Evolutionary conservation across 2,113 vertebrate species (phyloP), one percentile per base, ranked within the genome.

Genomic region (Bos indicus): DNA sequence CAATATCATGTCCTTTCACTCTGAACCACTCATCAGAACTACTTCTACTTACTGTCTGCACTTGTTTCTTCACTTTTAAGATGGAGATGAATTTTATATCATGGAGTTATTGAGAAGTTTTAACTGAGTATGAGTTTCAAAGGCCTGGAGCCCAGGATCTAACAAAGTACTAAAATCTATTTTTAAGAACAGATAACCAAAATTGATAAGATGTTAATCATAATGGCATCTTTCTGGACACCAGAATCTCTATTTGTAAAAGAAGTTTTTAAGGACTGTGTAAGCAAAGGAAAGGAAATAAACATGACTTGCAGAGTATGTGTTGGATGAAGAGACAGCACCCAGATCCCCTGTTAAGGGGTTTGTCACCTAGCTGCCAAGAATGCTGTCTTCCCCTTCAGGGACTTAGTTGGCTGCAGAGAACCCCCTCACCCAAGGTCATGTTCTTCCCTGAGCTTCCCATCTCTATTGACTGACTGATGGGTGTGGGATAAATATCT

Each of bases 131-230:
- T 78, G 48, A 21, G 17, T 54, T 88, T 96, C 59, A 43, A 48
- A 90, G 13, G 6, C 51, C 7, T 19, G 4, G n/a, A 87, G 23
- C 19, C 62, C 25, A 52, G 74, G 28, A 83, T 51, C 23, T 88
- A 88, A 93, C 6, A 56, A 83, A 87, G 46, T 36, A 54, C n/a
- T 71, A 23, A 57, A 94, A 43, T 19, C 77, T 94, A 21, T 40
- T 93, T 96, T 88, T 84, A 54, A 86, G 57, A 93, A 77, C 15
- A 86, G 59, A 97, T 54, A 94, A 77, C 12, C 82, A 59, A 97
- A 25, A 60, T 46, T 54, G 19, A 57, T 95, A 40, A 4, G 62
- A 36, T 91, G n/a, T 64, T 74, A 36, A 64, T 48, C 21, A 62
- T 56, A 90, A 88, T 51, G 7, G 7, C 2, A 0, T 88, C 85